These are phyloP conservation scores for Gerris lacustris DNA, from an alignment of 2,888 invertebrate genomes.

Conservation along the genomic window DNA sequence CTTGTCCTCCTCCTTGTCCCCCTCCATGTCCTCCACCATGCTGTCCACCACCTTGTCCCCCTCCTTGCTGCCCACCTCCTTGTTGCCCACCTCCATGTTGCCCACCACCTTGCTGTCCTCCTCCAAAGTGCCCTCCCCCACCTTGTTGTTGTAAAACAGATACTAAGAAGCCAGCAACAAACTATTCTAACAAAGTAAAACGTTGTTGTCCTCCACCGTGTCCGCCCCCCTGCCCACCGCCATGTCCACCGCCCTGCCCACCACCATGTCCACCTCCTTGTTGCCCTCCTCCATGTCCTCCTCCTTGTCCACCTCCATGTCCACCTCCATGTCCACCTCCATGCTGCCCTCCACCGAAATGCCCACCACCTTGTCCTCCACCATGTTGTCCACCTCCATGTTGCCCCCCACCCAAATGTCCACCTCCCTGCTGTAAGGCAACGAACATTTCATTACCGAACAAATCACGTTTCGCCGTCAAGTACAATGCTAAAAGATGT, in stretches of 20 bases:
- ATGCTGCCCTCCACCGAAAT: background rate
- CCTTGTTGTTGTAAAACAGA: too few relatives aligned
- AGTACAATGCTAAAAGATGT: background rate
- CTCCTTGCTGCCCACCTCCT: slow-evolving; percentile 2
- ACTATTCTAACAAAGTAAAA: too few relatives aligned
- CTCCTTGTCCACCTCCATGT: background rate
- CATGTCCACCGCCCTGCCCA: background rate
- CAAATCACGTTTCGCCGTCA: background rate
- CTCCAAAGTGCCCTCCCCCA: background rate
- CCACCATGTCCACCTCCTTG: slow-evolving; percentile 2
- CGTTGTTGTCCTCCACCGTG: too few relatives aligned
- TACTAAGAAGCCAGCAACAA: too few relatives aligned
- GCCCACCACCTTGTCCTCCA: slow-evolving; percentile 6
- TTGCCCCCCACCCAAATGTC: background rate
- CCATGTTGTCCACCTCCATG: slow-evolving; percentile 10
- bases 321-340: background rate
- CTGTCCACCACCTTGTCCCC: background rate
- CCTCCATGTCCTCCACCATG: background rate
- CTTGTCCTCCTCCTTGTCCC: background rate
- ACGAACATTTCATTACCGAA: background rate
- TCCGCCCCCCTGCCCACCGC: too few relatives aligned
- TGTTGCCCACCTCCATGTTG: background rate
- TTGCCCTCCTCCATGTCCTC: slow-evolving; percentile 2
- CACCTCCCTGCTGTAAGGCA: background rate
- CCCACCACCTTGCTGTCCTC: background rate